Conservation (phyloP, 2,888 invertebrate genomes). For the Apamea sordens region DNA sequence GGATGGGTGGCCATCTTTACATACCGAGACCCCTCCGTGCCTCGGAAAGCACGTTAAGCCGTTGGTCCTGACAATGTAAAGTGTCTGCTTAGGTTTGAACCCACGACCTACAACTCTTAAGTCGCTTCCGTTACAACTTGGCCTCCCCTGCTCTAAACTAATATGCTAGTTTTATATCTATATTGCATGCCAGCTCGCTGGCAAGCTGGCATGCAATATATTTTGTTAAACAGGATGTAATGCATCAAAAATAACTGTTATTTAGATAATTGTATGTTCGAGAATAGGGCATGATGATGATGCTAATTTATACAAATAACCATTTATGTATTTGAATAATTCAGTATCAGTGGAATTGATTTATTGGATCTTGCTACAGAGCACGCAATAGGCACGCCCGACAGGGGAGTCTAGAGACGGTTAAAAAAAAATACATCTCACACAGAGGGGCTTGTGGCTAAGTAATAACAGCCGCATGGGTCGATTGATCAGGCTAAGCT, state of each 20-base stretch:
- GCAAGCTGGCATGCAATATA: too few species aligned
- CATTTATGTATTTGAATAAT: slow-evolving; percentile 15
- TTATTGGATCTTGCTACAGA: background rate
- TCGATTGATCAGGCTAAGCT: too few species aligned
- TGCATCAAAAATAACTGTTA: slow-evolving; percentile 27
- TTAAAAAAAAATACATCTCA: background rate
- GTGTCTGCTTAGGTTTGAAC: too few species aligned
- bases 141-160: too few species aligned
- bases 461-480: too few species aligned
- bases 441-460: too few species aligned
- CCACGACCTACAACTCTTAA: too few species aligned
- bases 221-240: slow-evolving; percentile 23
- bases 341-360: background rate
- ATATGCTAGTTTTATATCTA: background rate
- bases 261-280: slow-evolving; percentile 25
- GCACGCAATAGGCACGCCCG: background rate
- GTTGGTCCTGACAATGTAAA: too few species aligned
- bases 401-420: background rate
- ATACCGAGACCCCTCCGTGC: too few species aligned
- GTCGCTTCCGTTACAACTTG: too few species aligned
- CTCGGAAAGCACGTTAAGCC: too few species aligned
- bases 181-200: slow-evolving; percentile 19
- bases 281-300: background rate
- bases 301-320: slow-evolving; percentile 7
- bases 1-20: too few species aligned